Evolutionary conservation across 2,797 vertebrate species (phyloP), one percentile per base, ranked within the genome.

Genomic region (Neomorphus geoffroyi): DNA sequence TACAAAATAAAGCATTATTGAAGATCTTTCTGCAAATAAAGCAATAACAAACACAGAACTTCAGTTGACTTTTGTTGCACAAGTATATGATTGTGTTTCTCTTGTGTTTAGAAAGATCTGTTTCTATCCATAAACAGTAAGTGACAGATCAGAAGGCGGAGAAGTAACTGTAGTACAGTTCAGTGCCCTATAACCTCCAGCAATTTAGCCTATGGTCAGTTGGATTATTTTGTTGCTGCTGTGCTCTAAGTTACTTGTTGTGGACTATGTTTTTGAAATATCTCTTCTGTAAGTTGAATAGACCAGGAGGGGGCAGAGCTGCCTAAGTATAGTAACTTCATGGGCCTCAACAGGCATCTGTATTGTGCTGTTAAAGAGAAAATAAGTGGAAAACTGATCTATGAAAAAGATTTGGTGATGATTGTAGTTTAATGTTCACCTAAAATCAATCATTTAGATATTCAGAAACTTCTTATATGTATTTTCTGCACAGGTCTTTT

Each of bases 291-390:
- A 7, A 5, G 27, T 39, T 26, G 46, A 67, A 12, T 1, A 35
- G 66, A 53, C 93, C 96, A 96, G 93, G 81, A 96, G 97, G 53
- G 95, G 96, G 97, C 97, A 97, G 92, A 85, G 6, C 83, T 37
- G 43, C 78, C 10, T 90, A 79, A 90, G 61, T 9, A 23, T 39
- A 54, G 60, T 5, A 46, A 4, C 51, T 7, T 2, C 11, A 0
- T 7, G 30, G 4, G 23, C 0, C 5, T 62, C 18, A 2, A 2
- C 8, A 32, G 30, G 10, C 26, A 13, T 21, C 51, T 32, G 0
- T 8, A 4, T 30, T 9, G 8, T 0, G 11, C 1, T 21, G 0
- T 23, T 35, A 9, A 39, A 41, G 1, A n/a, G 32, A 62, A 81
- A 71, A 7, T 6, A 14, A 30, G 17, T 12, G 61, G 13, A 21